phyloP scores from a whole-genome alignment of 2,113 vertebrate genomes.

The Melanostigma gelatinosum region DNA sequence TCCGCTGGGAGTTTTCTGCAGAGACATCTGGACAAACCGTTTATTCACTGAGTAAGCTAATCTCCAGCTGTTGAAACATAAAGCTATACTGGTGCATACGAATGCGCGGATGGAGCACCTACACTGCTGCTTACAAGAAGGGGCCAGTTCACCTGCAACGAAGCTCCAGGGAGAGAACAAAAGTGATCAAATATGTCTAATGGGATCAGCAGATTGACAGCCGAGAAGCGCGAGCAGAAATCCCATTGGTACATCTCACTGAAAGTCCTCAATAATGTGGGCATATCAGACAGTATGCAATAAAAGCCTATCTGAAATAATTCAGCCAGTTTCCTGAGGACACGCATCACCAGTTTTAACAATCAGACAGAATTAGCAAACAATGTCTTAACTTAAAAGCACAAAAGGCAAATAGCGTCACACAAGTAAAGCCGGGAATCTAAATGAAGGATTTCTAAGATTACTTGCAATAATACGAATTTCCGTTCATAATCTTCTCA shows the following conservation, averaged over 20 bases:
- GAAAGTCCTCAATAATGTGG: background rate
- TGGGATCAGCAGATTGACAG: background rate
- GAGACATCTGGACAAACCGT: slow-evolving; percentile 43
- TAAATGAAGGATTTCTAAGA: background rate
- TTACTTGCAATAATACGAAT: background rate
- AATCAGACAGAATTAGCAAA: background rate
- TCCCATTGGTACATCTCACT: background rate
- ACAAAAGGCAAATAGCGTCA: background rate
- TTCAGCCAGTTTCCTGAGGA: background rate
- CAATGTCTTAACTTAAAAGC: background rate
- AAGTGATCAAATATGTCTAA: background rate
- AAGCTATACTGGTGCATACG: slow-evolving; percentile 11
- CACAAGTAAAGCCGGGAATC: background rate
- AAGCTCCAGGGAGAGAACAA: background rate
- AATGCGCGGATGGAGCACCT: background rate
- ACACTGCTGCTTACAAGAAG: background rate
- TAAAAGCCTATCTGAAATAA: background rate
- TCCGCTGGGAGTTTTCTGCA: slow-evolving; percentile 26
- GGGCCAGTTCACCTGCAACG: background rate
- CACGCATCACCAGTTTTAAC: background rate
- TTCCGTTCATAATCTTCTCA: background rate
- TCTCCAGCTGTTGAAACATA: slow-evolving; percentile 22
- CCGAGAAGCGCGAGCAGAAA: background rate
- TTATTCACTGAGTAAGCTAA: slow-evolving; percentile 16
- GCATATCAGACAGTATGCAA: background rate